These are phyloP conservation scores for Chiloscyllium punctatum DNA, from an alignment of 2,797 vertebrate genomes.

Conservation along the genomic window DNA sequence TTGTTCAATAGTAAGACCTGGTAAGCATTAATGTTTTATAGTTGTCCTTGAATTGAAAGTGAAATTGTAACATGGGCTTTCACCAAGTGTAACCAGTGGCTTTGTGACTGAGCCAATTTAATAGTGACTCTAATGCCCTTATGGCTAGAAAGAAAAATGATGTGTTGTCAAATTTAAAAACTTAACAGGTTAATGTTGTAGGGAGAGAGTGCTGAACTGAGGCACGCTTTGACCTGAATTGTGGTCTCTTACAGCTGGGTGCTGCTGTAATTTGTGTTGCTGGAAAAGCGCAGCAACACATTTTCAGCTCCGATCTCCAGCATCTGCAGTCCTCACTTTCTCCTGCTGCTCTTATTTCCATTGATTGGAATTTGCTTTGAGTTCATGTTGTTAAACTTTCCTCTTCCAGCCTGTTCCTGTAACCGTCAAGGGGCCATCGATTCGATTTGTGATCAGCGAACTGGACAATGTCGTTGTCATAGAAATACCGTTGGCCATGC, in stretches of 20 bases:
- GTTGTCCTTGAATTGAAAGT: background rate
- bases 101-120: background rate
- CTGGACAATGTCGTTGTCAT: constrained; percentile 71
- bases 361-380: too few species aligned
- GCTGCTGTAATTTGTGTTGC: background rate
- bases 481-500: constrained; percentile 53
- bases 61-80: background rate
- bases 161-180: background rate
- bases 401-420: constrained; percentile 67
- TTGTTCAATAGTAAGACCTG: background rate
- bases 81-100: background rate
- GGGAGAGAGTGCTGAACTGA: background rate
- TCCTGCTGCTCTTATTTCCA: background rate
- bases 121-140: background rate
- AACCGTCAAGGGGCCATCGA: constrained; percentile 63
- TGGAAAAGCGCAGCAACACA: too few species aligned
- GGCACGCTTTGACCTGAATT: background rate
- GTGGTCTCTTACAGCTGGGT: background rate
- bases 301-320: too few species aligned
- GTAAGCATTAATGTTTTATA: background rate
- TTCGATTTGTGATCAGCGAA: constrained; percentile 65
- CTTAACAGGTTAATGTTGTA: background rate
- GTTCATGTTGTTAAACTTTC: constrained; percentile 12
- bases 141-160: background rate
- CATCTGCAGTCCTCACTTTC: too few species aligned